Base-by-base conservation (phyloP, 2,113 vertebrate genomes). In the Ictidomys tridecemlineatus region DNA sequence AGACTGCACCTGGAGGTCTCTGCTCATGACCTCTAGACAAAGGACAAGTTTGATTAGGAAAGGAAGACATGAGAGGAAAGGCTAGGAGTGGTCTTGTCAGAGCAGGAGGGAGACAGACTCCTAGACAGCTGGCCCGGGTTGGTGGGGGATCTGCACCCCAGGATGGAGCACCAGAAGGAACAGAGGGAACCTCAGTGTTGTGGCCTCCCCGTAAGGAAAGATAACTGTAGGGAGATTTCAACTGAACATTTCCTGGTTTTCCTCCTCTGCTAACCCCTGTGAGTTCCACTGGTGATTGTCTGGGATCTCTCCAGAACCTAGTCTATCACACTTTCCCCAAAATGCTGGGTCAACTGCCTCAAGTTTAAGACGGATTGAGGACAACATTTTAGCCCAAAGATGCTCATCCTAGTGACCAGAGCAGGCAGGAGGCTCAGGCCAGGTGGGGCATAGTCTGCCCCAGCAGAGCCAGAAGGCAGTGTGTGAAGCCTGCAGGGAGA, bases 1-100 rank as follows among this genome's bases (percentile, higher is more conserved):
- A 97, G 97, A 98, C 96, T 89, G 94, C 92, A 96, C 96, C 97
- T 98, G 98, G 97, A 98, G 97, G 94, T 96, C 93, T 82, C 3
- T 39, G 89, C 92, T 97, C 82, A 45, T 97, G 98, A 98, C 90
- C 74, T 86, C 93, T n/a, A 94, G 82, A 93, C 1, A 2, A 51
- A 96, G 90, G 89, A 80, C 91, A 92, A 95, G 67, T 85, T 42
- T 89, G 97, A 73, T 65, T 93, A 61, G 51, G 82, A 96, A 89
- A 88, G 63, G 63, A 85, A 85, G 67, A 82, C 26, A 24, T 32
- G 69, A 89, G 51, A 12, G 26, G n/a, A 85, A 80, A 67, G 56
- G n/a, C 51, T n/a, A 28, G 42, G 69, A 92, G 45, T 7, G 69
- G 28, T 45, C 4, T 83, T 26, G 22, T 45, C 77, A 53, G 56